Percentiles rank a stretch among this genome's conserved stretches.
These are phyloP conservation scores for Ferdinandea cuprea DNA, from an alignment of 2,888 invertebrate species.

Conservation along the genomic window DNA sequence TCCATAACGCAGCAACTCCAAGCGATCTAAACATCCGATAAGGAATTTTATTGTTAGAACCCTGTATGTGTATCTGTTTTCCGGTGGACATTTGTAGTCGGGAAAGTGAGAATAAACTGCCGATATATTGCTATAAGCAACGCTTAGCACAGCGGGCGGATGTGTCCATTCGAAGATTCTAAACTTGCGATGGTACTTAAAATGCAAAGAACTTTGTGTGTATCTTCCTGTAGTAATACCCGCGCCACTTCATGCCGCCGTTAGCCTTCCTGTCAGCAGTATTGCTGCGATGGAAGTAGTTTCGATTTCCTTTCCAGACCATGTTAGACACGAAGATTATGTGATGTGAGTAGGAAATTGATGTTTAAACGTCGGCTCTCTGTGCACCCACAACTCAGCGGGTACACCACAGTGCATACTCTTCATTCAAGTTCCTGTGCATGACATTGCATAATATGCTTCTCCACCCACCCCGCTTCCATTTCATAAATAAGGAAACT, in stretches of 20 bases:
- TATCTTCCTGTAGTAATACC: neutral
- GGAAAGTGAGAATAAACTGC: slow-evolving; percentile 67
- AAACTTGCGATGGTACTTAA: slow-evolving; percentile 39
- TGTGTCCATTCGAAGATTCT: slow-evolving; percentile 55
- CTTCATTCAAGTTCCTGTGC: slow-evolving; percentile 65
- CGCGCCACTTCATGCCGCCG: too few relatives aligned
- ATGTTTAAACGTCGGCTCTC: slow-evolving; percentile 52
- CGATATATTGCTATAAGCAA: slow-evolving; percentile 59
- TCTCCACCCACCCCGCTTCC: slow-evolving; percentile 30
- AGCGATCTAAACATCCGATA: slow-evolving; percentile 52
- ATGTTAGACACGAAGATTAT: slow-evolving; percentile 45
- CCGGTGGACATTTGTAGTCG: slow-evolving; percentile 54
- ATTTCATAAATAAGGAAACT: slow-evolving; percentile 20
- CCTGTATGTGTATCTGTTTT: slow-evolving; percentile 39
- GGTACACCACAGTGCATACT: slow-evolving; percentile 15
- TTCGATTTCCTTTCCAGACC: slow-evolving; percentile 60
- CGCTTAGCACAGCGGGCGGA: slow-evolving; percentile 44
- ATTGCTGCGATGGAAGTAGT: slow-evolving; percentile 48
- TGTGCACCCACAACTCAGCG: slow-evolving; percentile 48
- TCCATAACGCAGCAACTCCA: slow-evolving; percentile 41
- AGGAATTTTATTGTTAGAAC: slow-evolving; percentile 55
- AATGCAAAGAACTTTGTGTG: slow-evolving; percentile 49
- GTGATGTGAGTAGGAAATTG: slow-evolving; percentile 62
- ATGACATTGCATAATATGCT: slow-evolving; percentile 68
- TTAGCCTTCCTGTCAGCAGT: neutral